Evolutionary conservation across 2,888 invertebrate species (phyloP).

Genomic region (Ceramica pisi): DNA sequence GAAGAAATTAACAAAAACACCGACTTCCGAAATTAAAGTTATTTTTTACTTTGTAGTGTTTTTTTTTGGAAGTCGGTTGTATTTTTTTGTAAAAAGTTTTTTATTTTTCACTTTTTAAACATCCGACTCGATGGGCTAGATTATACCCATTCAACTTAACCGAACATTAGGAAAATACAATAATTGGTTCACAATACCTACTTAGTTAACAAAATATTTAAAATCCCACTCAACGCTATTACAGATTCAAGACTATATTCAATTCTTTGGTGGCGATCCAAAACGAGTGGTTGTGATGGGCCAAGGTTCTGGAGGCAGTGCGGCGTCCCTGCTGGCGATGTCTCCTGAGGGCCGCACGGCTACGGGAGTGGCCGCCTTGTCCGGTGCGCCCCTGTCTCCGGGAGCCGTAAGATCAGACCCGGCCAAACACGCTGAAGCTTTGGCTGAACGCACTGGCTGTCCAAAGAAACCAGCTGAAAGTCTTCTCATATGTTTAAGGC

Average conservation of each 20-base stretch:
- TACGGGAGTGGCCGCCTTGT: slow-evolving; percentile 93
- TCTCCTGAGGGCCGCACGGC: slow-evolving; percentile 92
- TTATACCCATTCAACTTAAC: not conserved
- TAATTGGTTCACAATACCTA: not conserved
- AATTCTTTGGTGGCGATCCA: slow-evolving; percentile 95
- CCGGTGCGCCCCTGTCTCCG: slow-evolving; percentile 94
- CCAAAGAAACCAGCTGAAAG: slow-evolving; percentile 90
- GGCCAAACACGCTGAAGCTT: slow-evolving; percentile 90
- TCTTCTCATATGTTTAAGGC: slow-evolving; percentile 92
- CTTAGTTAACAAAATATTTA: not conserved
- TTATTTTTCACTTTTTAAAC: not conserved
- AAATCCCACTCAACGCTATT: slow-evolving; percentile 11
- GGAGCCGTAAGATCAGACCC: slow-evolving; percentile 93
- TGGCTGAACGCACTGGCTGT: slow-evolving; percentile 92
- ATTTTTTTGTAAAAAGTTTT: no score
- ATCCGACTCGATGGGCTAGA: not conserved
- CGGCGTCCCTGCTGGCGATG: slow-evolving; percentile 93
- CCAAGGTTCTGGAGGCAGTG: slow-evolving; percentile 94
- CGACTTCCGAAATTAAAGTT: no score
- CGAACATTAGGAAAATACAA: not conserved
- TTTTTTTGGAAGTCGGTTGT: no score
- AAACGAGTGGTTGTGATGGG: slow-evolving; percentile 94
- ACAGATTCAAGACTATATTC: slow-evolving; percentile 92
- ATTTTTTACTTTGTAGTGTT: no score
- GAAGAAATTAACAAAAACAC: no score